A percentile compares a stretch with the other conserved stretches of the same genome.
Conservation (phyloP, 1,140 invertebrate species). For the Ganaspis sp. region DNA sequence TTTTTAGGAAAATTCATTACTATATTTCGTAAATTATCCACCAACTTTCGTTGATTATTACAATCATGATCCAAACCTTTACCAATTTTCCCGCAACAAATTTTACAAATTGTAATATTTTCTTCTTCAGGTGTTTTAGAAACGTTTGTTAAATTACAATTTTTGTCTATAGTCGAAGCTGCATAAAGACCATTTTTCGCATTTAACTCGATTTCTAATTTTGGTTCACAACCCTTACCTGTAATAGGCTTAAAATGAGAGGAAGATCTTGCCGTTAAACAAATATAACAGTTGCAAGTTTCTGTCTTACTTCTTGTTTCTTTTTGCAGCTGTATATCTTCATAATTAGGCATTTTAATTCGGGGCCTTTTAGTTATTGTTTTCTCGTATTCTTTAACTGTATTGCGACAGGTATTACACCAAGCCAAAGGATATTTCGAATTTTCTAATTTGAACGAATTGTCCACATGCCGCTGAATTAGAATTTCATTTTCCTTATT, state of each 20-base stretch:
- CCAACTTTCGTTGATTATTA: background rate
- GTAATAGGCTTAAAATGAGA: background rate
- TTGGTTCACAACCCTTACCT: conserved; percentile 17
- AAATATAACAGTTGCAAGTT: conserved; percentile 30
- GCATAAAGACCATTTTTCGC: conserved; percentile 12
- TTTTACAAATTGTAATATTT: background rate
- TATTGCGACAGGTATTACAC: conserved; percentile 29
- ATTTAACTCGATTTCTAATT: conserved; percentile 21
- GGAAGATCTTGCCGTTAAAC: conserved; percentile 15
- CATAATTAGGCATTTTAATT: conserved; percentile 26
- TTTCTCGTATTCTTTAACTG: conserved; percentile 22
- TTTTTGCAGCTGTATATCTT: conserved; percentile 19
- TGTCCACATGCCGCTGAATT: background rate
- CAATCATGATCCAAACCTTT: conserved; percentile 2
- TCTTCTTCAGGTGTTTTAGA: background rate
- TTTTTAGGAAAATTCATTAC: background rate
- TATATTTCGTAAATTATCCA: conserved; percentile 22
- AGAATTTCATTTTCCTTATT: conserved; percentile 3
- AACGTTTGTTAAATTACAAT: background rate
- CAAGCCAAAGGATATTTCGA: conserved; percentile 30
- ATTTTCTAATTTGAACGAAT: background rate
- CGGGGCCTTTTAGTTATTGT: background rate
- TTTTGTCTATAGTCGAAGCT: background rate
- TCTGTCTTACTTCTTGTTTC: conserved; percentile 8
- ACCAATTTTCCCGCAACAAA: background rate